Percentiles rank a stretch among this genome's conserved stretches.
These are phyloP conservation scores for Pristionchus mayeri DNA, from an alignment of 2,888 invertebrate species.

Conservation along the genomic window DNA sequence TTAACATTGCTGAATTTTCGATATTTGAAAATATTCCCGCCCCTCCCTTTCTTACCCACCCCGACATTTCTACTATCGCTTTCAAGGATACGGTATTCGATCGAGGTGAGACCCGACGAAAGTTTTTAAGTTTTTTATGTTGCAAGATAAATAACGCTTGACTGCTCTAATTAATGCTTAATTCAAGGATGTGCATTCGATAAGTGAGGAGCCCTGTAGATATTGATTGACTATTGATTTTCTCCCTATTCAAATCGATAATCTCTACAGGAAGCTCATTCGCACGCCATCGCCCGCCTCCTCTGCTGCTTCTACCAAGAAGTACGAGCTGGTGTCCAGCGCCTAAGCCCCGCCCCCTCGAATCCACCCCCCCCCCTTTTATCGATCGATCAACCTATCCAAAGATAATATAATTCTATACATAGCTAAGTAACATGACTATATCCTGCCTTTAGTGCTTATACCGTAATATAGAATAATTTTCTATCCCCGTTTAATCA, in stretches of 20 bases:
- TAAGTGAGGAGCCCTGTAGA: not conserved
- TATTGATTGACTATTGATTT: not conserved
- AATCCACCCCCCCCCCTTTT: not conserved
- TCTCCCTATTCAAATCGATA: not conserved
- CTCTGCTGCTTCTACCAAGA: not conserved
- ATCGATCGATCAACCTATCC: constrained; percentile 12
- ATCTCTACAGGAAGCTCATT: not conserved
- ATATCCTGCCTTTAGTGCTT: not conserved
- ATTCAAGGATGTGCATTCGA: not conserved
- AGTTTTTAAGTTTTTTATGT: not conserved
- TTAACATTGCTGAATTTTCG: constrained; percentile 10
- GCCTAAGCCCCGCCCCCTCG: not conserved
- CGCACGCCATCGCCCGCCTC: not conserved
- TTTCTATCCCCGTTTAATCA: no score
- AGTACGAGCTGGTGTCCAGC: not conserved
- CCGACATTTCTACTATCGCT: not conserved
- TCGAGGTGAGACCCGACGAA: not conserved
- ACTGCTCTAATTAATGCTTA: not conserved
- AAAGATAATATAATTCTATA: no score
- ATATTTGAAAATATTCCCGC: not conserved
- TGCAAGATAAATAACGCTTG: constrained; percentile 30
- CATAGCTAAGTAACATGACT: not conserved
- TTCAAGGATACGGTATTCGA: not conserved
- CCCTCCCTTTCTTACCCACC: not conserved
- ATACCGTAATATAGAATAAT: not conserved